These are phyloP conservation scores for Erithacus rubecula DNA, from an alignment of 2,797 vertebrate species.

Conservation along the genomic window DNA sequence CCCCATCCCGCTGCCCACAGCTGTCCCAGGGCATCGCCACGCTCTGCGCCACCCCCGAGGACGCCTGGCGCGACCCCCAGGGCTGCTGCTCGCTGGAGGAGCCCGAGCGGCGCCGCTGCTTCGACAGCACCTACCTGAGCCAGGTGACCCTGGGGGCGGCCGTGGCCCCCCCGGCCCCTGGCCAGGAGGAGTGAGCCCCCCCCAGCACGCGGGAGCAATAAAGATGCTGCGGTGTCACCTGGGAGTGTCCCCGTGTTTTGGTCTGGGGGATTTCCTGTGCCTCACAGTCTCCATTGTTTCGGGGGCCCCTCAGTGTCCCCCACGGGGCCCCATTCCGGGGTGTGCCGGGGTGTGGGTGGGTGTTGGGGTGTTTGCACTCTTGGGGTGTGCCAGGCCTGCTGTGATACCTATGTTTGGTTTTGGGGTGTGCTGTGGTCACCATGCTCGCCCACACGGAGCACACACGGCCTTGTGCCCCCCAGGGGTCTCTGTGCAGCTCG, in stretches of 20 bases:
- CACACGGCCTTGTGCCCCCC: not conserved
- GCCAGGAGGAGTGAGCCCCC: not conserved
- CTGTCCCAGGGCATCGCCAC: not conserved
- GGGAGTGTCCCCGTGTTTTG: not conserved
- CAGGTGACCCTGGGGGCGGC: not conserved
- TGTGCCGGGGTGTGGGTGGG: not conserved
- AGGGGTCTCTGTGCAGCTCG: not conserved
- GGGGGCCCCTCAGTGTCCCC: not conserved
- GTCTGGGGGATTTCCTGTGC: not conserved
- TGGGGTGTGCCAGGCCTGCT: not conserved
- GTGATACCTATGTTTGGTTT: not conserved
- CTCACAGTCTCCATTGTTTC: not conserved
- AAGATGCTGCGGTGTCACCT: not conserved
- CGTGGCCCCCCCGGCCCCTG: not conserved
- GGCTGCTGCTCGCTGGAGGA: not conserved
- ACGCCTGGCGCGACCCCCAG: not conserved
- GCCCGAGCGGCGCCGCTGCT: not conserved
- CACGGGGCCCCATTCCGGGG: not conserved
- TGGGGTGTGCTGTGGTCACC: not conserved
- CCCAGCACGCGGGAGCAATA: not conserved
- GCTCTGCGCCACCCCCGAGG: not conserved
- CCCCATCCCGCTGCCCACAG: accelerated
- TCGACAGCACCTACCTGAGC: not conserved
- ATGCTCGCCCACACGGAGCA: accelerated
- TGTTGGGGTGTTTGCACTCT: not conserved